Conservation (phyloP, 2,113 vertebrate species). For the Carassius auratus region DNA sequence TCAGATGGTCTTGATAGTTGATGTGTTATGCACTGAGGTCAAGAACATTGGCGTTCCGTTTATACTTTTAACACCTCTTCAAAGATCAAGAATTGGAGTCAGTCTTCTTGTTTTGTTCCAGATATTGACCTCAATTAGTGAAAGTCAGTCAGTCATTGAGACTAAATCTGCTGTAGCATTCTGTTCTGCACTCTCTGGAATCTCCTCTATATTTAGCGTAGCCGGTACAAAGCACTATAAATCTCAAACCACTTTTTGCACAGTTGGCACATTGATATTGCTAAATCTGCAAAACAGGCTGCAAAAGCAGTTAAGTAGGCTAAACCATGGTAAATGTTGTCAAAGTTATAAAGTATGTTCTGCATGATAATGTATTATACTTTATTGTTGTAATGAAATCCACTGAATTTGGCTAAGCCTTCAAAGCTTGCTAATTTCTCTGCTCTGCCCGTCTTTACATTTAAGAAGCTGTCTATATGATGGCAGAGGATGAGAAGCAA, state of each 20-base stretch:
- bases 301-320: not conserved
- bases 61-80: conserved; percentile 1
- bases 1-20: not conserved
- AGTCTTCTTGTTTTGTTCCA: not conserved
- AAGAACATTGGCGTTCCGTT: conserved; percentile 1
- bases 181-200: conserved; percentile 24
- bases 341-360: not conserved
- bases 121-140: conserved; percentile 32
- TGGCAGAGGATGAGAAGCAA: conserved; percentile 32
- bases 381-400: not conserved
- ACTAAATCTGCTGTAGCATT: not conserved
- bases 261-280: not conserved
- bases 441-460: not conserved
- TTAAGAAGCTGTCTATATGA: conserved; percentile 2
- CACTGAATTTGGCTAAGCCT: not conserved
- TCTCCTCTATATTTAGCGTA: conserved; percentile 25
- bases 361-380: not conserved
- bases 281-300: conserved; percentile 18
- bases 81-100: not conserved
- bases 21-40: conserved; percentile 4
- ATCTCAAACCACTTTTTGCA: conserved; percentile 5
- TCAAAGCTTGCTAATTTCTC: not conserved
- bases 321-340: not conserved
- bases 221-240: not conserved
- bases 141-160: conserved; percentile 36